These are phyloP conservation scores for Drosophila leontia DNA, from an alignment of 1,140 invertebrate genomes.

Conservation along the genomic window DNA sequence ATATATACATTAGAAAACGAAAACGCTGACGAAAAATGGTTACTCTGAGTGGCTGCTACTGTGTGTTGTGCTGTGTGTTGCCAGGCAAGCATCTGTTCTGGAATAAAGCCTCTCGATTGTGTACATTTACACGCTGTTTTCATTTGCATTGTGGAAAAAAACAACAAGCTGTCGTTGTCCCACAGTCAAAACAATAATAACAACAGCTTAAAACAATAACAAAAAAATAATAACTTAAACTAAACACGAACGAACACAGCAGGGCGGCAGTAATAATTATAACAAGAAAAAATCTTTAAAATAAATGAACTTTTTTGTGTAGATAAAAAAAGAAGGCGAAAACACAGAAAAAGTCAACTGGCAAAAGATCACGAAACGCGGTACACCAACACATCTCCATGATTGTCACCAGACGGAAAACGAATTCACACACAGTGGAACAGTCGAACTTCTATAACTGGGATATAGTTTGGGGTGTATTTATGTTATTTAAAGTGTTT, in stretches of 20 bases:
- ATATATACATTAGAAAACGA: slow-evolving; percentile 31
- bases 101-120: slow-evolving; percentile 42
- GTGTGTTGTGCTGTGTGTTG: slow-evolving; percentile 30
- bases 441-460: slow-evolving; percentile 17
- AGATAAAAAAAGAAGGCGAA: slow-evolving; percentile 53
- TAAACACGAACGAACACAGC: slow-evolving; percentile 20
- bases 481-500: neutral
- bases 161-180: slow-evolving; percentile 27
- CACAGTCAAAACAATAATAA: slow-evolving; percentile 30
- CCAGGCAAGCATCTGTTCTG: slow-evolving; percentile 41
- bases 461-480: neutral
- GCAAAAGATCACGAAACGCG: slow-evolving; percentile 74
- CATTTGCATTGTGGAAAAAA: slow-evolving; percentile 51
- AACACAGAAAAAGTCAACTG: slow-evolving; percentile 63
- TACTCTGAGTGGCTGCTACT: too few species aligned
- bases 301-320: slow-evolving; percentile 56
- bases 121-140: slow-evolving; percentile 40
- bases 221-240: slow-evolving; percentile 33
- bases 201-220: slow-evolving; percentile 15
- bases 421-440: slow-evolving; percentile 49
- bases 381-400: slow-evolving; percentile 53
- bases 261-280: slow-evolving; percentile 27
- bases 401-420: slow-evolving; percentile 67
- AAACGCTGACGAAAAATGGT: slow-evolving; percentile 17
- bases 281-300: slow-evolving; percentile 51